Base-by-base conservation (phyloP, 2,888 invertebrate genomes). In the Yponomeuta evonymella region DNA sequence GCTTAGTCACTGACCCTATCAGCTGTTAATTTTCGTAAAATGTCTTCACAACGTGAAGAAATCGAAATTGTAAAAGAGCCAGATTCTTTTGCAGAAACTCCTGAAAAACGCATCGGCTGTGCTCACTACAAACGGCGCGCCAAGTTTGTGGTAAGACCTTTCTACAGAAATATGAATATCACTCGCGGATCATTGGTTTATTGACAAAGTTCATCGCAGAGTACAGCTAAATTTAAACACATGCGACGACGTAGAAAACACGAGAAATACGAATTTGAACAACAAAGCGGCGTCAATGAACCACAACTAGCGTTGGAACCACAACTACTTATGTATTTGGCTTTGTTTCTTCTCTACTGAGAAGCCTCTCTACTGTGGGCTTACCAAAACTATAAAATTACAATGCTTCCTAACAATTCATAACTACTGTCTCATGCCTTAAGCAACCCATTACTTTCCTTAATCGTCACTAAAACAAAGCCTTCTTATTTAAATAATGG, bases 121-220 rank as follows among this genome's bases (percentile, higher is more conserved):
- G 94, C 95, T 77, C 97, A 97, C 90, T 97, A 97, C 83, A 96
- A 96, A 84, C 93, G 97, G 79, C 95, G 96, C 84, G 96, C 96
- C 69, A 96, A 96, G 91, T 96, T 97, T 89, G 96, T 97, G 92
- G 97, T 97, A 92, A 94, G 95, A 33, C 70, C 43, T 33, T 71
- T 48, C 70, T 63, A 65, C 69, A 70, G 51, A 15, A 12, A 58
- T 12, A 15, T 15, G 15, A 58, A 15, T 70, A 72, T 71, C 70
- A 30, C 48, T 73, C 69, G 48, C 71, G 48, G 73, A 72, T 48
- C 23, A 48, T 71, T 65, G 73, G 70, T 58, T 68, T 70, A 68
- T 23, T 63, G 71, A n/a, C 70, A 33, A 65, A 12, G 48, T 48
- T n/a, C 51, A 48, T 63, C 48, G 48, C 66, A 64, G 65, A 72